Evolutionary conservation across 2,888 invertebrate species (phyloP), one percentile per base, ranked within the genome.

Genomic region (Macrostomum cliftonense): DNA sequence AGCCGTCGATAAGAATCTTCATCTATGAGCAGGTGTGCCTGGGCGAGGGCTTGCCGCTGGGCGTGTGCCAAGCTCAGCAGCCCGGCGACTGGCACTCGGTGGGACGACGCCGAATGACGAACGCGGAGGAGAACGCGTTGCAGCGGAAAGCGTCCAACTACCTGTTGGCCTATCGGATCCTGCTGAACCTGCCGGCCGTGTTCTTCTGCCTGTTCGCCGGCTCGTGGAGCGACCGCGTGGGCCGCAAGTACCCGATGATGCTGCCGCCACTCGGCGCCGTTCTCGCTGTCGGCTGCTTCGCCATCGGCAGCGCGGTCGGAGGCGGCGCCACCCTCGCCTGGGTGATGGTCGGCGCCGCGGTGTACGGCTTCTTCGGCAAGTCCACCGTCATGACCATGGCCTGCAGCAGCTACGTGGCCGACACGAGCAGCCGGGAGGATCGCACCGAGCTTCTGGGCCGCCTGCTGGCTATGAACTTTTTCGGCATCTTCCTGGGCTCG

Each of bases 371-470:
- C 11, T 63, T 67, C 50, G 69, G 69, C 0, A 67, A 67, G 52
- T 64, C 64, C n/a, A 61, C 67, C 1, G 59, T 69, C 5, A 63
- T 69, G 16, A 67, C 65, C 17, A 69, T 69, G 69, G 67, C 67
- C 1, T 63, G 67, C 1, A 64, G 68, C 57, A 67, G 67, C 46
- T 65, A 67, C 54, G 60, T 66, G 13, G 56, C 65, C 5, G 69
- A 69, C 49, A 59, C 61, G 14, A 63, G 61, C 5, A 58, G 59
- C 49, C 53, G 55, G 28, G 61, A 60, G 13, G 57, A 63, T 28
- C 52, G 69, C 12, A 68, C 68, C 1, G 51, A 55, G 28, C 58
- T 61, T 37, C 55, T 68, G 20, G 65, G 65, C 1, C 59, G 59
- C 28, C 59, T 68, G 11, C 55, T 68, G 43, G 61, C 65, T 1